Evolutionary conservation across 2,113 vertebrate species (phyloP), one percentile per base, ranked within the genome.

Genomic region (Odontophorus gujanensis): DNA sequence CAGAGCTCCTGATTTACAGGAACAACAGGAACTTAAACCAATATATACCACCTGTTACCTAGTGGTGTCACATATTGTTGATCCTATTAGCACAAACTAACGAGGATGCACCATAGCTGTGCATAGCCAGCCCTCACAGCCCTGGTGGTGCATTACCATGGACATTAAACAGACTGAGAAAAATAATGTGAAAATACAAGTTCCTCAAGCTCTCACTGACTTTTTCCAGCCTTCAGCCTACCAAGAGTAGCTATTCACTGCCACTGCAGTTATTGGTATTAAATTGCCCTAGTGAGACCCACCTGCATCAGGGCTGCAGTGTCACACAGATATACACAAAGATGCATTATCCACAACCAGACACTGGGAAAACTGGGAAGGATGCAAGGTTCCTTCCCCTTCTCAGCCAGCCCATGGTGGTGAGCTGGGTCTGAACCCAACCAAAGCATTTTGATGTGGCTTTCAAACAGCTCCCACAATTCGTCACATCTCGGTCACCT

Each of bases 61-160:
- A 62, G 28, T 1, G 1, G 15, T 6, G 28, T 43, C 43, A 32
- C 32, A 16, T 19, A 8, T 19, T 6, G 0, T 57, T 83, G 75
- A 74, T 26, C 36, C 28, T 34, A 7, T 0, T 0, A 63, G 61
- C 28, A 26, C 42, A 36, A 42, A 87, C 50, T 38, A 14, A 47
- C 1, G 28, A 50, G 58, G 28, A 13, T 5, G 26, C 40, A n/a
- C 28, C 1, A 8, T 34, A 72, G 38, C 57, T n/a, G 57, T 3
- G 9, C 2, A 2, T 2, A 24, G 50, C 57, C 36, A 65, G 78
- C 53, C 55, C 43, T 59, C 92, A 21, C 51, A 58, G 13, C 17
- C 45, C 36, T 8, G 1, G 4, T 3, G 22, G 48, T 26, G 1
- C 22, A 18, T 43, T 65, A 65, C 36, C 13, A 1, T 0, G 1